A percentile compares a stretch with the other conserved stretches of the same genome.
These are phyloP conservation scores for Machaerirhynchus nigripectus DNA, from an alignment of 2,113 vertebrate genomes.

Conservation along the genomic window DNA sequence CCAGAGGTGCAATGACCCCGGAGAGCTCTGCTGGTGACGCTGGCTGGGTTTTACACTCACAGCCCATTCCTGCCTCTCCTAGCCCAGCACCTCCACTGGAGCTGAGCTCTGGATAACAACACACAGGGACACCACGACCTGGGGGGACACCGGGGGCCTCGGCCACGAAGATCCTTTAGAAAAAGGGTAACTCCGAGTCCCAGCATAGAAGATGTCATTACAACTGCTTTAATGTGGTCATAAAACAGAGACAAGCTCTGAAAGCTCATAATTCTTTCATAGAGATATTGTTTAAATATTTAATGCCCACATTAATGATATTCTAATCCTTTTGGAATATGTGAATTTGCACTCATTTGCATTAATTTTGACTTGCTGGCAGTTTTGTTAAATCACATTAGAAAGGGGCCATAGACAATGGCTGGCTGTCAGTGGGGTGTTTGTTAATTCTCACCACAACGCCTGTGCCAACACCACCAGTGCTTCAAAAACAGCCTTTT, in stretches of 20 bases:
- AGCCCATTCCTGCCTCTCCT: not conserved
- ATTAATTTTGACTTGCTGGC: slow-evolving; percentile 30
- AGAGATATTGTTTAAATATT: slow-evolving; percentile 64
- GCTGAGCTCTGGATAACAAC: not conserved
- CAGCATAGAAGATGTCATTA: not conserved
- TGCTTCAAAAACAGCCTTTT: not conserved
- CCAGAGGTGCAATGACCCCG: accelerated
- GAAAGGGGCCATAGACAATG: not conserved
- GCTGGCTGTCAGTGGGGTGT: not conserved
- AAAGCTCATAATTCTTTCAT: slow-evolving; percentile 49
- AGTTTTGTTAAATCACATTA: not conserved
- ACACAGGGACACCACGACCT: not conserved
- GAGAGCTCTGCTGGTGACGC: not conserved
- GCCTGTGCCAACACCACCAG: not conserved
- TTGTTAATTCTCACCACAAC: not conserved
- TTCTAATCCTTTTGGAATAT: slow-evolving; percentile 51
- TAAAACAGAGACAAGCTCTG: not conserved
- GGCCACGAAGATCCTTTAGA: not conserved
- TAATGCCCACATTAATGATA: slow-evolving; percentile 53
- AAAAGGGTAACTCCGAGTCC: not conserved
- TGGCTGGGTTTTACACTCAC: not conserved
- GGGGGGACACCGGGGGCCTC: not conserved
- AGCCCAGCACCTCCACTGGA: not conserved
- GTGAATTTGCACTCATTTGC: slow-evolving; percentile 48
- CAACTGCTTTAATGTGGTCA: not conserved